phyloP scores from a whole-genome alignment of 1,140 invertebrate genomes.

The Pseudomyrmex pallidus region DNA sequence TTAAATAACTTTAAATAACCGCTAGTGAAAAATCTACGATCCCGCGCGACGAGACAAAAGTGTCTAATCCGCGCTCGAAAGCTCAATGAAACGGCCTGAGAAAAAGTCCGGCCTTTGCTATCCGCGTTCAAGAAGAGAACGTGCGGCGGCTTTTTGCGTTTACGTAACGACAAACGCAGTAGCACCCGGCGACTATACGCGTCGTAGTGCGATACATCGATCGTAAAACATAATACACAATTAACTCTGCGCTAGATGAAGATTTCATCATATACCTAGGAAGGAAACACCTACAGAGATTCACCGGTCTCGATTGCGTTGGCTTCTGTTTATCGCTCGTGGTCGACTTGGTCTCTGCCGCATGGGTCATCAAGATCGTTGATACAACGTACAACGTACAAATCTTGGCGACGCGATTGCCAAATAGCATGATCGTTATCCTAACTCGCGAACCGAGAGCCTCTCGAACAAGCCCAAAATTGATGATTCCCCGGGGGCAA shows the following conservation, averaged over 20 bases:
- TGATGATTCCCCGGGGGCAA: background rate
- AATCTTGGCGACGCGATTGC: background rate
- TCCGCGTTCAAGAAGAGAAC: no score
- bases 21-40: slow-evolving; percentile 29
- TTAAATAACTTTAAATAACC: slow-evolving; percentile 3
- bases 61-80: slow-evolving; percentile 18
- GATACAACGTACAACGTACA: slow-evolving; percentile 23
- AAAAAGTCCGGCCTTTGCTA: slow-evolving; percentile 13
- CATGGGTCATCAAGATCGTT: background rate
- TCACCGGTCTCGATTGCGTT: slow-evolving; percentile 72
- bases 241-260: background rate
- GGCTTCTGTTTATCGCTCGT: background rate
- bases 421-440: slow-evolving; percentile 34
- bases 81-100: slow-evolving; percentile 15
- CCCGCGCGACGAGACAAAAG: slow-evolving; percentile 15
- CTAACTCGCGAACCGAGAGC: background rate
- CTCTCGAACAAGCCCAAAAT: background rate
- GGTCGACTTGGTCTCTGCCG: background rate
- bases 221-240: slow-evolving; percentile 2
- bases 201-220: background rate
- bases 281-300: slow-evolving; percentile 76
- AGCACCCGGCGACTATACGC: no score
- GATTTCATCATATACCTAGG: background rate
- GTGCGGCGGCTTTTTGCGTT: background rate
- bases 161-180: background rate